A percentile compares a stretch with the other conserved stretches of the same genome.
phyloP scores from a whole-genome alignment of 37 sponge, comb jelly and placozoan genomes.

The Eunapius fragilis region DNA sequence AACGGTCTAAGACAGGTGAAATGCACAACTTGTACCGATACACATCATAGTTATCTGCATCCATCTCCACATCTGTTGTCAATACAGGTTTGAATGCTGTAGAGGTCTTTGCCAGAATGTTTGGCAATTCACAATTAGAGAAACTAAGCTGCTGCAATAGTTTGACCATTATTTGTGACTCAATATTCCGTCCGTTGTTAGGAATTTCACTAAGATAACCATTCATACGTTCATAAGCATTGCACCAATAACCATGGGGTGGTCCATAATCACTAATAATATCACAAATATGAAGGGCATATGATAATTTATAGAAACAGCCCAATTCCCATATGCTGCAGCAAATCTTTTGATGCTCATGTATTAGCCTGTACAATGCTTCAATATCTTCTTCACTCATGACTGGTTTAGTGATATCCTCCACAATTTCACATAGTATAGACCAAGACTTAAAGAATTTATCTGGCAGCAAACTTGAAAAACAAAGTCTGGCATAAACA shows the following conservation, averaged over 20 bases:
- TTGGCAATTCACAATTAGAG: no score
- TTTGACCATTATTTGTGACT: no score
- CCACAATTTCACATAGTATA: conserved; percentile 30
- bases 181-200: no score
- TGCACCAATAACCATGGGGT: conserved; percentile 37
- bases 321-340: conserved; percentile 4
- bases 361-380: conserved; percentile 8
- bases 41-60: no score
- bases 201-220: conserved; percentile 12
- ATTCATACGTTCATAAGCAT: conserved; percentile 58
- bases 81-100: no score
- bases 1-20: no score
- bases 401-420: conserved; percentile 4
- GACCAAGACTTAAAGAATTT: conserved; percentile 27
- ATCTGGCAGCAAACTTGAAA: conserved; percentile 17
- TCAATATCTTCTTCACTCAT: conserved; percentile 4
- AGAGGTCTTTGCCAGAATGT: no score
- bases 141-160: no score
- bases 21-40: no score
- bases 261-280: conserved; percentile 47
- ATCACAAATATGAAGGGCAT: conserved; percentile 35
- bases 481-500: conserved; percentile 10
- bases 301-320: conserved; percentile 18
- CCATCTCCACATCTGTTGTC: no score
- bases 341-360: conserved; percentile 29